A percentile compares a stretch with the other conserved stretches of the same genome.
These are phyloP conservation scores for Gastrophysa polygoni DNA, from an alignment of 2,888 invertebrate species.

Conservation along the genomic window DNA sequence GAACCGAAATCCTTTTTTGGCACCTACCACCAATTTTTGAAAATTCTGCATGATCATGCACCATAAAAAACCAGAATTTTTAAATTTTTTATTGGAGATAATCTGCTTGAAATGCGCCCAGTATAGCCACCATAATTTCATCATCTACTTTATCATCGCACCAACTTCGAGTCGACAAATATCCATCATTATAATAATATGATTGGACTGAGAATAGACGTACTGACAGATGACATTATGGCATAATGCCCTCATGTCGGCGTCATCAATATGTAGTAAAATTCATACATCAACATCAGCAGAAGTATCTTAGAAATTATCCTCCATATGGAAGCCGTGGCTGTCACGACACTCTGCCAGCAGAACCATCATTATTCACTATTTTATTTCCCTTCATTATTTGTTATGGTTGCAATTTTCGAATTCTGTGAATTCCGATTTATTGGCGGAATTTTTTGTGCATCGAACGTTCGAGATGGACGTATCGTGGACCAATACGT, in stretches of 20 bases:
- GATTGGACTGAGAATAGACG: no score
- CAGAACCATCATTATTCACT: slow-evolving; percentile 43
- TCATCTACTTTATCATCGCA: no score
- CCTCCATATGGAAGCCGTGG: slow-evolving; percentile 42
- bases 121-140: no score
- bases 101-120: no score
- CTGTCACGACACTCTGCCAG: slow-evolving; percentile 41
- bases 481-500: slow-evolving; percentile 5
- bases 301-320: slow-evolving; percentile 25
- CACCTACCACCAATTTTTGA: no score
- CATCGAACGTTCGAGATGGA: slow-evolving; percentile 16
- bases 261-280: slow-evolving; percentile 20
- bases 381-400: slow-evolving; percentile 48
- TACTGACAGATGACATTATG: not conserved
- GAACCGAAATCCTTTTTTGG: no score
- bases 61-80: no score
- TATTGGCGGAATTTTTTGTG: slow-evolving; percentile 37
- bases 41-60: no score
- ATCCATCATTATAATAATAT: no score
- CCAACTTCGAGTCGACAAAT: no score
- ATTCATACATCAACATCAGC: slow-evolving; percentile 21
- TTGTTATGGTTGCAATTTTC: slow-evolving; percentile 53
- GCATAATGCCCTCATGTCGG: slow-evolving; percentile 2
- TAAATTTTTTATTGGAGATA: no score
- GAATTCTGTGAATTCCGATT: slow-evolving; percentile 53